Evolutionary conservation across 2,113 vertebrate species (phyloP).

Genomic region (Myrmecophaga tridactyla): DNA sequence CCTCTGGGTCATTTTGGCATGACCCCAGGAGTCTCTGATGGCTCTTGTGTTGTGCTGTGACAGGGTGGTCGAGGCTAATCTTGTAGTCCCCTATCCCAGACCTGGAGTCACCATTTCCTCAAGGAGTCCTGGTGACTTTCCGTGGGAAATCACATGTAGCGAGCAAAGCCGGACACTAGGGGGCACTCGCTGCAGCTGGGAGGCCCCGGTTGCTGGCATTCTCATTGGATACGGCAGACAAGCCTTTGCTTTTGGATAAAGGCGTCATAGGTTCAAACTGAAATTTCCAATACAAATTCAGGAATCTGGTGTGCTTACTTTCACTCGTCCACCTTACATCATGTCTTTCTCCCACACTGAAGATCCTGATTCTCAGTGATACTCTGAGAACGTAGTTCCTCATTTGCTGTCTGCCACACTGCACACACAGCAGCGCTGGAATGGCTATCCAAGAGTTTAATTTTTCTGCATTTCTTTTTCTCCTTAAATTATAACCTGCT

Average conservation of each 20-base stretch:
- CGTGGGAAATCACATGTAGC: neutral
- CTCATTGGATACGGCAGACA: neutral
- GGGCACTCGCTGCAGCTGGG: neutral
- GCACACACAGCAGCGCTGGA: neutral
- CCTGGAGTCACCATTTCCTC: no score
- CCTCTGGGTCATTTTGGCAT: neutral
- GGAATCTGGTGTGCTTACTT: neutral
- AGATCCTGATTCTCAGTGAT: neutral
- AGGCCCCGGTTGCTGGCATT: neutral
- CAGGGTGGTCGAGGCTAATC: no score
- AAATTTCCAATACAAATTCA: no score
- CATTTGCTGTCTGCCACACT: neutral
- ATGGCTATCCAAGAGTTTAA: fast-evolving
- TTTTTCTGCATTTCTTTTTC: neutral
- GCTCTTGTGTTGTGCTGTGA: no score
- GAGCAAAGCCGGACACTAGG: neutral
- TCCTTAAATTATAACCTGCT: no score
- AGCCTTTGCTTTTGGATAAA: neutral
- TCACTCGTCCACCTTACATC: neutral
- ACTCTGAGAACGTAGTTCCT: fast-evolving
- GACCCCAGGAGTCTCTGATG: no score
- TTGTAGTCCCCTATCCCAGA: no score
- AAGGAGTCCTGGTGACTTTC: neutral
- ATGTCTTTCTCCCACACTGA: neutral
- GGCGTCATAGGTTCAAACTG: no score